phyloP scores from a whole-genome alignment of 1,140 invertebrate species.

The Hycleus cichorii region DNA sequence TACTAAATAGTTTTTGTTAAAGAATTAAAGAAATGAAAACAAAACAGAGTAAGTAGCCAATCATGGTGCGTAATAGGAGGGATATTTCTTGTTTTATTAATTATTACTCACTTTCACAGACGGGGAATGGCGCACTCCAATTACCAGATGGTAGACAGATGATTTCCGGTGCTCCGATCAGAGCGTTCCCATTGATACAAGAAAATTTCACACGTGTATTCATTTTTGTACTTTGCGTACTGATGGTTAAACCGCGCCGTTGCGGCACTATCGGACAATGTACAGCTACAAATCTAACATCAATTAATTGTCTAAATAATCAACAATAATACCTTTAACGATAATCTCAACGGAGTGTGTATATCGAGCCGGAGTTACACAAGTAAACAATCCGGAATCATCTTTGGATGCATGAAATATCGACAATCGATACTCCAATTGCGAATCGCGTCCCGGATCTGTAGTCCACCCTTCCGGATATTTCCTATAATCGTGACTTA shows the following conservation, averaged over 20 bases:
- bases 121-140: slow-evolving; percentile 72
- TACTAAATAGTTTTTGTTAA: no score
- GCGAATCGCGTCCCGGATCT: slow-evolving; percentile 67
- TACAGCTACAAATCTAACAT: slow-evolving; percentile 48
- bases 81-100: no score
- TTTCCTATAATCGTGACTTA: slow-evolving; percentile 60
- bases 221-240: slow-evolving; percentile 61
- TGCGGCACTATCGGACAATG: slow-evolving; percentile 64
- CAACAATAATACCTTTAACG: slow-evolving; percentile 54
- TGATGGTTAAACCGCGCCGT: slow-evolving; percentile 61
- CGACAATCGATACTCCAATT: slow-evolving; percentile 73
- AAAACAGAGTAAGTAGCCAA: no score
- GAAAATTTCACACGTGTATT: slow-evolving; percentile 65
- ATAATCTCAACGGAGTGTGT: slow-evolving; percentile 71
- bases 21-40: no score
- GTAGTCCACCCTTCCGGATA: slow-evolving; percentile 78
- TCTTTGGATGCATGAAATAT: slow-evolving; percentile 69
- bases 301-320: no score
- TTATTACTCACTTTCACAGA: slow-evolving; percentile 64
- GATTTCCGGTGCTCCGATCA: slow-evolving; percentile 65
- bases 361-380: slow-evolving; percentile 71
- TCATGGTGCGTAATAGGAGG: no score
- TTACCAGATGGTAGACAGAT: slow-evolving; percentile 72
- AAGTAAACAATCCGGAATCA: slow-evolving; percentile 74
- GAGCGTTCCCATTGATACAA: slow-evolving; percentile 73